Percentiles rank a stretch among this genome's conserved stretches.
Conservation (phyloP, 2,113 vertebrate genomes). For the Marcusenius ussheri region DNA sequence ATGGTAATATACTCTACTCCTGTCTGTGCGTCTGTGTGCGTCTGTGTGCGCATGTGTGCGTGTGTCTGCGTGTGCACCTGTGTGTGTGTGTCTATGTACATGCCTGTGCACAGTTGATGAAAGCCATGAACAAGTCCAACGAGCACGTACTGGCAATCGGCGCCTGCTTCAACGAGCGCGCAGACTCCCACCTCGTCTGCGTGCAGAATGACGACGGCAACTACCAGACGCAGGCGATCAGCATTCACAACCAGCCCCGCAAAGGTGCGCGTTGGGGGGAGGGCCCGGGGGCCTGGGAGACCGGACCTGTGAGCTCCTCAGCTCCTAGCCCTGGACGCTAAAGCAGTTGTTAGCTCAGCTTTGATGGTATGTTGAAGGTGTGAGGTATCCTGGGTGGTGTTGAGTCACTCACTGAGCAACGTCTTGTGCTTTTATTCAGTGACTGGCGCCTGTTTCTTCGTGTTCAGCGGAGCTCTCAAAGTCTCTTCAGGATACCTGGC, state of each 20-base stretch:
- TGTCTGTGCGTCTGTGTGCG: neutral
- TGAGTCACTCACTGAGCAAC: neutral
- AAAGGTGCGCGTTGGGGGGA: constrained; percentile 70
- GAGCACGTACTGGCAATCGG: constrained; percentile 94
- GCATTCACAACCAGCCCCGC: constrained; percentile 91
- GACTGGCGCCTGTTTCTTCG: constrained; percentile 96
- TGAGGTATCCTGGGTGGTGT: neutral
- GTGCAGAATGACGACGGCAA: constrained; percentile 97
- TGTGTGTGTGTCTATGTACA: neutral
- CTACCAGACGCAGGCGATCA: constrained; percentile 98
- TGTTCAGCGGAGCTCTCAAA: constrained; percentile 96
- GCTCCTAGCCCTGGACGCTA: neutral
- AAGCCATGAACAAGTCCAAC: constrained; percentile 99
- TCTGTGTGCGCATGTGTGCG: neutral
- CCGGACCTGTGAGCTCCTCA: neutral
- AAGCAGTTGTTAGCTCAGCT: neutral
- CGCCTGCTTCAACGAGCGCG: constrained; percentile 88
- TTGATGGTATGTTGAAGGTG: neutral
- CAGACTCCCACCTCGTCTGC: constrained; percentile 93
- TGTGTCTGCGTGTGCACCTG: neutral
- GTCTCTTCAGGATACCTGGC: constrained; percentile 89
- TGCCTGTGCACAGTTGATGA: constrained; percentile 82
- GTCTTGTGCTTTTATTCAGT: constrained; percentile 60
- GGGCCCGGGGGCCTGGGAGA: neutral
- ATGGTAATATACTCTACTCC: neutral